Percentiles rank a stretch among this genome's conserved stretches.
phyloP scores from a whole-genome alignment of 2,888 invertebrate species.

The Syritta pipiens region DNA sequence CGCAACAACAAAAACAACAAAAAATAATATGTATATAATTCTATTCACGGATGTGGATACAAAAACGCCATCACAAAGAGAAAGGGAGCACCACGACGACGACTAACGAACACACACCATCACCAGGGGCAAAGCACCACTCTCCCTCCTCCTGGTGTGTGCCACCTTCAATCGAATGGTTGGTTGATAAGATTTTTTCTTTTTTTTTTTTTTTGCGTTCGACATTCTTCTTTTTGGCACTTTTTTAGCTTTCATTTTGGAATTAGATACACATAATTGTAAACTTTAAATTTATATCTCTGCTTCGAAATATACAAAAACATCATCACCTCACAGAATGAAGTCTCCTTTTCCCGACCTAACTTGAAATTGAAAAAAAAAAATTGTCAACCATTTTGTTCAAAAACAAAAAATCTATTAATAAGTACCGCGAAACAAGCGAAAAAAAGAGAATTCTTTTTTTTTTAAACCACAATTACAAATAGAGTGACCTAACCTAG shows the following conservation, averaged over 20 bases:
- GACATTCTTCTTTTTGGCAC: background rate
- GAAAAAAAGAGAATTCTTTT: slow-evolving; percentile 38
- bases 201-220: slow-evolving; percentile 4
- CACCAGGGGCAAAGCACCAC: no score
- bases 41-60: slow-evolving; percentile 58
- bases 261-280: slow-evolving; percentile 39
- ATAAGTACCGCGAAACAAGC: slow-evolving; percentile 52
- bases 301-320: slow-evolving; percentile 1
- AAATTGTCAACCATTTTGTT: slow-evolving; percentile 67
- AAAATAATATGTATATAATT: slow-evolving; percentile 27
- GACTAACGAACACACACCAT: slow-evolving; percentile 17
- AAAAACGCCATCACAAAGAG: slow-evolving; percentile 39
- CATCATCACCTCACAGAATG: no score
- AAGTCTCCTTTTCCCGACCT: slow-evolving; percentile 15
- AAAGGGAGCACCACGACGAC: slow-evolving; percentile 20
- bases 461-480: slow-evolving; percentile 64
- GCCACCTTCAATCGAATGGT: slow-evolving; percentile 44
- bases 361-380: no score
- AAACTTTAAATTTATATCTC: slow-evolving; percentile 26
- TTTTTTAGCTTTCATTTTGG: slow-evolving; percentile 22
- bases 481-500: slow-evolving; percentile 67
- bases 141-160: background rate
- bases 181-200: slow-evolving; percentile 46
- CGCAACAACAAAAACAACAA: slow-evolving; percentile 7
- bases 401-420: slow-evolving; percentile 58